These are phyloP conservation scores for Patella depressa DNA, from an alignment of 2,888 invertebrate species.

Conservation along the genomic window DNA sequence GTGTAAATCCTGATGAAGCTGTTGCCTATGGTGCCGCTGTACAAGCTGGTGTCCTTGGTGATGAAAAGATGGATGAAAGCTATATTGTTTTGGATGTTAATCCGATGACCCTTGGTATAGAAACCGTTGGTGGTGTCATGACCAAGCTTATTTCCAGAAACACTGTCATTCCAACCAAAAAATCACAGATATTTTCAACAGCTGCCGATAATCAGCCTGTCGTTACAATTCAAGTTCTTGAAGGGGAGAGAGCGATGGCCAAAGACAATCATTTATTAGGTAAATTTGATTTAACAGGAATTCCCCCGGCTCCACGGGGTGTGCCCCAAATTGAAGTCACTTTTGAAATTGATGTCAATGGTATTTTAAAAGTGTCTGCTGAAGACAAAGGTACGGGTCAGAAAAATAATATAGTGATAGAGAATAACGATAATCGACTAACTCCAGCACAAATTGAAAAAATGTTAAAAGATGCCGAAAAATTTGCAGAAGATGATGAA, in stretches of 20 bases:
- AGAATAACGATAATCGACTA: slow-evolving; percentile 96
- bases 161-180: slow-evolving; percentile 99
- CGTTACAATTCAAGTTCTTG: slow-evolving; percentile 91
- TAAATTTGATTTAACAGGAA: slow-evolving; percentile 97
- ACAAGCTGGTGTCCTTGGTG: slow-evolving; percentile 98
- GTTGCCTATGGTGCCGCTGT: slow-evolving; percentile 99
- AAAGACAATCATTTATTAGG: slow-evolving; percentile 99
- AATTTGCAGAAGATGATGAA: slow-evolving; percentile 98
- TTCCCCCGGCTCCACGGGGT: slow-evolving; percentile 81
- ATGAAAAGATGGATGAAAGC: slow-evolving; percentile 90
- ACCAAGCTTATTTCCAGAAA: slow-evolving; percentile 97
- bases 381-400: slow-evolving; percentile 99
- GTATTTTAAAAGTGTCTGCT: slow-evolving; percentile 80
- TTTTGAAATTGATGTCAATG: slow-evolving; percentile 75
- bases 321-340: slow-evolving; percentile 73
- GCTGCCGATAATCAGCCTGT: slow-evolving; percentile 99
- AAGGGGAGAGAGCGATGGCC: slow-evolving; percentile 99
- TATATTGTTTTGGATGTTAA: slow-evolving; percentile 86
- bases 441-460: slow-evolving; percentile 98
- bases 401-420: slow-evolving; percentile 98
- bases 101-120: slow-evolving; percentile 98
- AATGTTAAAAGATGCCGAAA: slow-evolving; percentile 99
- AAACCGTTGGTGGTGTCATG: slow-evolving; percentile 99
- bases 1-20: slow-evolving; percentile 99
- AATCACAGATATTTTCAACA: slow-evolving; percentile 98